These are phyloP conservation scores for Petroica traversi DNA, from an alignment of 2,113 vertebrate species.

Conservation along the genomic window DNA sequence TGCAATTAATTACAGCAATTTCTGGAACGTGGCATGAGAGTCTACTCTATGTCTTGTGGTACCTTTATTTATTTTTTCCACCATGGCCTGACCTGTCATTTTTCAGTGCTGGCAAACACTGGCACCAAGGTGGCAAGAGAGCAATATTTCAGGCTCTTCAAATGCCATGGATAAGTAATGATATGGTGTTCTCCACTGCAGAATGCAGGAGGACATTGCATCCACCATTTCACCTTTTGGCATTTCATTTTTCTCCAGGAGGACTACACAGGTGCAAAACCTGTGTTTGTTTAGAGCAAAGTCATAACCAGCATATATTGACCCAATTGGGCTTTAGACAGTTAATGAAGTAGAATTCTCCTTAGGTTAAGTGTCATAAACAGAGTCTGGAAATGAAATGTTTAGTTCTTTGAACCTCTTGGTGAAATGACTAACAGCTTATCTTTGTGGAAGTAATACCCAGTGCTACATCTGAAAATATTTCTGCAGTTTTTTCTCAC, in stretches of 20 bases:
- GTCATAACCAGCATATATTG: neutral
- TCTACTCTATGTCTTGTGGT: neutral
- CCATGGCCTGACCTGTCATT: accelerated
- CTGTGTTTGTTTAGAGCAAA: neutral
- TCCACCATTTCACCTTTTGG: neutral
- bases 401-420: neutral
- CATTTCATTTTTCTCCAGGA: neutral
- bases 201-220: neutral
- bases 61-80: neutral
- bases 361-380: neutral
- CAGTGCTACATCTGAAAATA: neutral
- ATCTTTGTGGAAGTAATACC: neutral
- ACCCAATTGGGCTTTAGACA: neutral
- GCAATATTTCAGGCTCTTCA: neutral
- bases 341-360: neutral
- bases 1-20: neutral
- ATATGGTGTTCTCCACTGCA: accelerated
- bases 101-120: neutral
- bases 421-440: neutral
- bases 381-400: neutral
- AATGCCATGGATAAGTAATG: neutral
- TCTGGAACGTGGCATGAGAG: neutral
- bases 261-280: neutral
- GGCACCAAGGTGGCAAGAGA: neutral
- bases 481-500: neutral